Evolutionary conservation across 2,113 vertebrate species (phyloP).

Genomic region (Mohoua ochrocephala): DNA sequence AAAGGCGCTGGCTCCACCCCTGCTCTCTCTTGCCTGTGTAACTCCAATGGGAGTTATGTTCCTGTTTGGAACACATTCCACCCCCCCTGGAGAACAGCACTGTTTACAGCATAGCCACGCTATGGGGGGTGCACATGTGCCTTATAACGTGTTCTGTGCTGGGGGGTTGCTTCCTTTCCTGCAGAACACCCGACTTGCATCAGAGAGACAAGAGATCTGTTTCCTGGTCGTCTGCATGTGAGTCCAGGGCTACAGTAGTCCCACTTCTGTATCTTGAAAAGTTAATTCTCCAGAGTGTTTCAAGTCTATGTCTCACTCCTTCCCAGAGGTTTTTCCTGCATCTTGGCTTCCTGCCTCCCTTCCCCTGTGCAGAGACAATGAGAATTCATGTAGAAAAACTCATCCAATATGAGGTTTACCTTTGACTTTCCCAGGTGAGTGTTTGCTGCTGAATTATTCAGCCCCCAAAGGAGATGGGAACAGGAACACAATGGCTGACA

Average conservation of each 20-base stretch:
- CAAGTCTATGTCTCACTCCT: background rate
- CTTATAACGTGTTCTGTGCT: background rate
- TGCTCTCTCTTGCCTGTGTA: background rate
- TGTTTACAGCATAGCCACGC: accelerated
- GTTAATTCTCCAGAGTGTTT: background rate
- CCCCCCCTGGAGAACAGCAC: background rate
- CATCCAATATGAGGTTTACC: background rate
- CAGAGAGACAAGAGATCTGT: background rate
- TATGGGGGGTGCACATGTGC: accelerated
- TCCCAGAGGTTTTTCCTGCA: accelerated
- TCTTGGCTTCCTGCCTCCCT: background rate
- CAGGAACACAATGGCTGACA: background rate
- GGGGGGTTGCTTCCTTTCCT: background rate
- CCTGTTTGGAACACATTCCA: background rate
- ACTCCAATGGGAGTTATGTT: background rate
- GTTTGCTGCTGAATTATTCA: background rate
- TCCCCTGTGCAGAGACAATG: background rate
- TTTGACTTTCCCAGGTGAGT: background rate
- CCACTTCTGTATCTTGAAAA: background rate
- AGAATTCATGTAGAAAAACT: background rate
- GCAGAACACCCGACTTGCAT: background rate
- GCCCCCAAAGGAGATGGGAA: background rate
- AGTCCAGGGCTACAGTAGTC: background rate
- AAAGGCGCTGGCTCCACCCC: background rate
- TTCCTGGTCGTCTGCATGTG: background rate